Evolutionary conservation across 2,113 vertebrate species (phyloP).

Genomic region (Ophiodon elongatus): DNA sequence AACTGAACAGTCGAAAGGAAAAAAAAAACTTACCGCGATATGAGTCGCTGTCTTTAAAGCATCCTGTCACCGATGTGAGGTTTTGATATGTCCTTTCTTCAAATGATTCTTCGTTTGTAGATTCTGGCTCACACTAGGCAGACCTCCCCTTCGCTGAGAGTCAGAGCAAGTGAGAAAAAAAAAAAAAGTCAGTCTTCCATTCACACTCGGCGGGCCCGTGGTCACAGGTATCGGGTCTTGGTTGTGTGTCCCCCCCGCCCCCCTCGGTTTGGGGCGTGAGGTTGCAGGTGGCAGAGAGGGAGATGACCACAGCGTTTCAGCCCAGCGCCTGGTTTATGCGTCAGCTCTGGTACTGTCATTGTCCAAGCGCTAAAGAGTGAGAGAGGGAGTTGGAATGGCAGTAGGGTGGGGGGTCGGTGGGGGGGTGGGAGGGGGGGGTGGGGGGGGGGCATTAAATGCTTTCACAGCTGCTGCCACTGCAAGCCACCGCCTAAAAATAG

Average conservation of each 20-base stretch:
- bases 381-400: constrained; percentile 41
- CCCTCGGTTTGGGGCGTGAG: neutral
- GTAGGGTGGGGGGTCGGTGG: neutral
- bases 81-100: constrained; percentile 5
- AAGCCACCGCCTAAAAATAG: constrained; percentile 80
- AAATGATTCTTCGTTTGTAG: neutral
- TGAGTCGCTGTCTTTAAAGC: constrained; percentile 21
- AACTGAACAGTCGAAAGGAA: no score
- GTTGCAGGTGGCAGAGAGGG: constrained; percentile 46
- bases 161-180: neutral
- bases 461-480: constrained; percentile 79
- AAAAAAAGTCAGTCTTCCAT: neutral
- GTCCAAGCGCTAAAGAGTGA: constrained; percentile 60
- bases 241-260: no score
- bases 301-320: constrained; percentile 37
- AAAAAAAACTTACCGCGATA: constrained; percentile 56
- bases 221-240: constrained; percentile 15
- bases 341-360: constrained; percentile 67
- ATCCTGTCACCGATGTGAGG: neutral
- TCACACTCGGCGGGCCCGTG: neutral
- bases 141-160: neutral
- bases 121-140: neutral
- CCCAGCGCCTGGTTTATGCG: constrained; percentile 17
- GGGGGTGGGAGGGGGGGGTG: neutral
- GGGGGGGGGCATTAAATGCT: constrained; percentile 63